Evolutionary conservation across 2,113 vertebrate genomes (phyloP).

Genomic region (Chinchilla lanigera): DNA sequence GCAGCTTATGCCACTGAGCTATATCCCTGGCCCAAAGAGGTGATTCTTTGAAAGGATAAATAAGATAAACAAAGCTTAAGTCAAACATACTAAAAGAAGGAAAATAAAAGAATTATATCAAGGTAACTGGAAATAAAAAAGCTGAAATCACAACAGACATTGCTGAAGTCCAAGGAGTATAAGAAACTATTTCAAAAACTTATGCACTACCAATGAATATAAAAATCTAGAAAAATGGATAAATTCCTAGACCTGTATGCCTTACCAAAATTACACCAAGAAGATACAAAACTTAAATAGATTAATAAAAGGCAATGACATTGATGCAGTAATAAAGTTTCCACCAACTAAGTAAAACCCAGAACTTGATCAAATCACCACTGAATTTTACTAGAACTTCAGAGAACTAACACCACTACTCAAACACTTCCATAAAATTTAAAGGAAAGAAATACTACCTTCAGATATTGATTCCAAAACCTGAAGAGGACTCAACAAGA

Average conservation of each 20-base stretch:
- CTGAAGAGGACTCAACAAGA: too few species aligned
- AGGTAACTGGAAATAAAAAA: neutral
- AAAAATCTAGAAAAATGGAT: neutral
- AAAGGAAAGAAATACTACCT: neutral
- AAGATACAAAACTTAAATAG: neutral
- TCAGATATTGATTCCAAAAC: neutral
- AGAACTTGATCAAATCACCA: neutral
- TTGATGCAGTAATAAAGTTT: neutral
- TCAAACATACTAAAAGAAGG: neutral
- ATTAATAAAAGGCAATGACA: neutral
- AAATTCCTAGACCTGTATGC: neutral
- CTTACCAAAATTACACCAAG: neutral
- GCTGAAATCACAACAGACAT: neutral
- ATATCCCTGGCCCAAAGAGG: too few species aligned
- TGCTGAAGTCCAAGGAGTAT: neutral
- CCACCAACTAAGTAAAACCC: neutral
- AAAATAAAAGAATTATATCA: neutral
- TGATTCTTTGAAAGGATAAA: neutral
- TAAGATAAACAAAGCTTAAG: neutral
- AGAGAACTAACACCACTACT: neutral
- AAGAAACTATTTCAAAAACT: neutral
- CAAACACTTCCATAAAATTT: neutral
- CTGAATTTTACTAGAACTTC: too few species aligned
- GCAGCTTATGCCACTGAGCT: too few species aligned
- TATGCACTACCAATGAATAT: neutral